These are phyloP conservation scores for Bergia sp. DNA, from an alignment of 92 coral and sea anemone genomes.

Conservation along the genomic window DNA sequence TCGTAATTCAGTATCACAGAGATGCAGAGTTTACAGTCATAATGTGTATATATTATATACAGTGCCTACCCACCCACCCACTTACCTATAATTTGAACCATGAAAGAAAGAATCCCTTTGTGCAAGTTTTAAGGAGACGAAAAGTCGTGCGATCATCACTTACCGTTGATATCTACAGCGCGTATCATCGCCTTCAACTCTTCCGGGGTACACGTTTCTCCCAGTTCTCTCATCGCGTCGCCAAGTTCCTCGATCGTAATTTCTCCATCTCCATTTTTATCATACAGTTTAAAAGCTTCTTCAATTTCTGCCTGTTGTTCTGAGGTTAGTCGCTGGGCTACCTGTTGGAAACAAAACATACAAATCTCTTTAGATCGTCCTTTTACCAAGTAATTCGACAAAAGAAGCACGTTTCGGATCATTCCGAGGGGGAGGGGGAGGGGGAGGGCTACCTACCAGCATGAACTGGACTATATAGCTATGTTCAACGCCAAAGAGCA, in stretches of 20 bases:
- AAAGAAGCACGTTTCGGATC: no score
- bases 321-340: constrained; percentile 12
- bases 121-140: no score
- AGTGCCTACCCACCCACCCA: no score
- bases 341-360: background rate
- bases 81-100: no score
- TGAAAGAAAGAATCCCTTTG: no score
- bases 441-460: no score
- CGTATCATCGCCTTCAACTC: constrained; percentile 29
- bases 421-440: no score
- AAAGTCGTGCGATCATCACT: background rate
- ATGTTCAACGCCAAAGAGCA: no score
- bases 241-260: constrained; percentile 34
- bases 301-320: constrained; percentile 20
- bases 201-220: constrained; percentile 26
- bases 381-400: background rate
- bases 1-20: no score
- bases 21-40: no score
- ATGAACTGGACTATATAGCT: no score
- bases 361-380: background rate
- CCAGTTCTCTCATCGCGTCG: constrained; percentile 21
- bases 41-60: no score
- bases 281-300: constrained; percentile 31
- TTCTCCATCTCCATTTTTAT: constrained; percentile 35
- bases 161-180: constrained; percentile 35